Percentiles rank a stretch among this genome's conserved stretches.
Evolutionary conservation across 1,140 invertebrate genomes (phyloP).

Genomic region (Heliconius eleuchia): DNA sequence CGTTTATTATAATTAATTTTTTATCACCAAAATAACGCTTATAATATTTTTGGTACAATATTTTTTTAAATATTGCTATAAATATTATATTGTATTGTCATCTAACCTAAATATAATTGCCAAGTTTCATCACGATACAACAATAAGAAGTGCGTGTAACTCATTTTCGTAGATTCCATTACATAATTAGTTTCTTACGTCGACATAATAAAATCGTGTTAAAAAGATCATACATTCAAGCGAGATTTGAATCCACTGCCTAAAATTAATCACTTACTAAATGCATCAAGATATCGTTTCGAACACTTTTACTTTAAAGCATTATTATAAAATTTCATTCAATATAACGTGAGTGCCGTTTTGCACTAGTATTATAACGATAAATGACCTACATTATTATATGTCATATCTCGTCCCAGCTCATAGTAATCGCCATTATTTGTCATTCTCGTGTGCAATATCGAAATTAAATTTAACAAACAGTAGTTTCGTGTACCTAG

Average conservation of each 20-base stretch:
- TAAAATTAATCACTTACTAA: no score
- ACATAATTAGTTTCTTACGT: no score
- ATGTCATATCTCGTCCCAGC: neutral
- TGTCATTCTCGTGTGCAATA: neutral
- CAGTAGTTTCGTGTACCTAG: neutral
- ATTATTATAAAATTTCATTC: slow-evolving; percentile 4
- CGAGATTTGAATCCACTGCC: neutral
- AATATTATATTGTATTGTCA: no score
- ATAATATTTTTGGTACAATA: no score
- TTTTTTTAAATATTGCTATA: neutral
- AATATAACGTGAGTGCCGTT: neutral
- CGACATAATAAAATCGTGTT: no score
- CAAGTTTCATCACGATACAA: no score
- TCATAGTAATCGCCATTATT: neutral
- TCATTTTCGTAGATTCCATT: no score
- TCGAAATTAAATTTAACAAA: neutral
- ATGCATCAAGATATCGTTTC: no score
- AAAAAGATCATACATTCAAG: no score
- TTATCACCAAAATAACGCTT: neutral
- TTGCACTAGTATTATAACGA: neutral
- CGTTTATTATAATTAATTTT: neutral
- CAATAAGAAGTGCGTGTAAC: no score
- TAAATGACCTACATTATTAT: neutral
- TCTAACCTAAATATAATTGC: no score
- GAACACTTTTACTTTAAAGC: neutral